Base-by-base conservation (phyloP, 2,888 invertebrate genomes). In the Ormyrus nitidulus region DNA sequence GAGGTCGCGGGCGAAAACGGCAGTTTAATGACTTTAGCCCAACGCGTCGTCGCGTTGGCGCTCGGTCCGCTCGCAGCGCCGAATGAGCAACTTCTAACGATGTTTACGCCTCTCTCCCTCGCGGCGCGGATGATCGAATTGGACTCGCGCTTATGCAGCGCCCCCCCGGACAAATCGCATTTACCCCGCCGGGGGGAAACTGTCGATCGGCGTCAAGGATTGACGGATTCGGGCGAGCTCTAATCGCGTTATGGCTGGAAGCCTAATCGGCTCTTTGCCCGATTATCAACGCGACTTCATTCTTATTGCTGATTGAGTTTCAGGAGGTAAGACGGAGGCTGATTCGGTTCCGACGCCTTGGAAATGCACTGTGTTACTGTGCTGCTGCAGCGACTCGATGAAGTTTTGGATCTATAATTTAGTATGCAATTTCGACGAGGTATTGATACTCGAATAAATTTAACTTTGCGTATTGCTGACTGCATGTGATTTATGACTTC, bases 71-170 rank as follows among this genome's bases (percentile, higher is more conserved):
- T 56, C 49, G 2, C 61, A 46, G 8, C 56, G 11, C 51, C 48
- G 34, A 65, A 65, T 70, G 44, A 58, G 61, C 68, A 78, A 78
- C 68, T 73, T 73, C 59, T 78, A 78, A 78, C 78, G 66, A 73
- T 49, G 78, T 78, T 78, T 69, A 54, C 78, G 71, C 48, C 34
- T 34, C 34, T 34, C 34, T 34, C 34, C 34, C 34, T 34, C 34
- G 34, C 34, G 34, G 46, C 7, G 34, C 19, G 65, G 13, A 51
- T 58, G 64, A 66, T 78, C 61, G 65, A 73, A 73, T 78, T 68
- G 61, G 49, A 73, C 54, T 68, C 11, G 51, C 51, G 34, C 34
- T 34, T 34, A 48, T 10, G 44, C 51, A 7, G 0, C 49, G 74
- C 7, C 7, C 13, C 44, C 2, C 48, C 49, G 19, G 9, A 11